Conservation (phyloP, 1,140 invertebrate species). For the Leptinotarsa texana region DNA sequence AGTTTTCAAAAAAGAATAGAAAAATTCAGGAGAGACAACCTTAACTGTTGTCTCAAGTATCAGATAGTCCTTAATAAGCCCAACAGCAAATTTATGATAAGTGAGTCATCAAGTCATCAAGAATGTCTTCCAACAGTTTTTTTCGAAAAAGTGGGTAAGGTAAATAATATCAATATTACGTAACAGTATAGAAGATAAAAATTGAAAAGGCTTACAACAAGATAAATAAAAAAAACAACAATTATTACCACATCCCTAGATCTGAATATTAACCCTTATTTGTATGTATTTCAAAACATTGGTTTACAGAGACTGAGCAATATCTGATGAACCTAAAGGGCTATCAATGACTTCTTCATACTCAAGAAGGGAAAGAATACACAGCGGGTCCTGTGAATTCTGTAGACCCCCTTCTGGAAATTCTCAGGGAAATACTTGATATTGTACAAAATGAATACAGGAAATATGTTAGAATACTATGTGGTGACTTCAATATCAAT, state of each 20-base stretch:
- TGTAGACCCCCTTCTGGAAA: too few species aligned
- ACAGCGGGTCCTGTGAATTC: too few species aligned
- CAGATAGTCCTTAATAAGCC: neutral
- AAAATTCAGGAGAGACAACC: neutral
- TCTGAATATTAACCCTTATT: neutral
- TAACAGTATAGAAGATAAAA: too few species aligned
- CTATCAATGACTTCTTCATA: neutral
- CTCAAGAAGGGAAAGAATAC: too few species aligned
- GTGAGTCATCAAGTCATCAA: neutral
- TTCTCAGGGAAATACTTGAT: too few species aligned
- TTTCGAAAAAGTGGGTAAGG: too few species aligned
- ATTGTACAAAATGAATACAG: too few species aligned
- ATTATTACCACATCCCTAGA: neutral
- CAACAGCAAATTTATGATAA: neutral
- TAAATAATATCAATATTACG: too few species aligned
- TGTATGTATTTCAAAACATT: neutral
- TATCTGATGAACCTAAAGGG: neutral
- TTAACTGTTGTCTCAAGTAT: neutral
- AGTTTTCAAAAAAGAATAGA: conserved; percentile 2
- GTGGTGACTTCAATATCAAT: too few species aligned
- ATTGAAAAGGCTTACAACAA: too few species aligned
- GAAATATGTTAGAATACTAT: too few species aligned
- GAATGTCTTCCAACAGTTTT: neutral
- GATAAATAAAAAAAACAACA: too few species aligned
- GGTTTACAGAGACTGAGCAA: neutral